Conservation (phyloP, 1,140 invertebrate species). For the Cyclina sinensis region DNA sequence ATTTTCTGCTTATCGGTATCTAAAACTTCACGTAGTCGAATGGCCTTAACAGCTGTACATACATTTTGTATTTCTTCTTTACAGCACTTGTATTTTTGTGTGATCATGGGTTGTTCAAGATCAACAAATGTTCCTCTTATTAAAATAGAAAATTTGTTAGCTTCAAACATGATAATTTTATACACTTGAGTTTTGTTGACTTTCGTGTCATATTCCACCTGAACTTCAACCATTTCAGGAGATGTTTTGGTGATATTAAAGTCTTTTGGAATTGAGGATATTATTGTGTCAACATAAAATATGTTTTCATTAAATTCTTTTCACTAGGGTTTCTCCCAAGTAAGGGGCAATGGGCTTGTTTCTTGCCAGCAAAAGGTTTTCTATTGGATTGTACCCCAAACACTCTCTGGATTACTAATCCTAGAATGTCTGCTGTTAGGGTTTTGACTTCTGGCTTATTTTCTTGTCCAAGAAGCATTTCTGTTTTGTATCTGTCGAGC, state of each 20-base stretch:
- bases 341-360: conserved; percentile 39
- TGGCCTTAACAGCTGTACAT: conserved; percentile 15
- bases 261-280: too few relatives aligned
- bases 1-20: conserved; percentile 22
- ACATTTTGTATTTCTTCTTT: conserved; percentile 39
- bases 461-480: conserved; percentile 2
- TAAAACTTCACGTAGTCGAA: conserved; percentile 17
- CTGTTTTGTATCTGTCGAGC: conserved; percentile 38
- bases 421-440: background rate
- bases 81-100: background rate
- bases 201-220: conserved; percentile 7
- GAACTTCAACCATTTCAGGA: conserved; percentile 12
- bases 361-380: conserved; percentile 17
- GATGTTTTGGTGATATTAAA: too few relatives aligned
- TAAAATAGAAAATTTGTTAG: conserved; percentile 24
- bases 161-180: conserved; percentile 28
- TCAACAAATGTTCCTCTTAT: conserved; percentile 18
- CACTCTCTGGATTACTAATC: conserved; percentile 16
- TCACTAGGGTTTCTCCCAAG: background rate
- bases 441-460: background rate
- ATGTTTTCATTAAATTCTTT: too few relatives aligned
- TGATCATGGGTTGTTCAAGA: background rate
- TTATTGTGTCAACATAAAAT: too few relatives aligned
- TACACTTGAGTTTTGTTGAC: conserved; percentile 27
- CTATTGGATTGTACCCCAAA: conserved; percentile 24